A percentile compares a stretch with the other conserved stretches of the same genome.
Evolutionary conservation across 1,140 invertebrate genomes (phyloP).

Genomic region (Meloidogyne floridensis): DNA sequence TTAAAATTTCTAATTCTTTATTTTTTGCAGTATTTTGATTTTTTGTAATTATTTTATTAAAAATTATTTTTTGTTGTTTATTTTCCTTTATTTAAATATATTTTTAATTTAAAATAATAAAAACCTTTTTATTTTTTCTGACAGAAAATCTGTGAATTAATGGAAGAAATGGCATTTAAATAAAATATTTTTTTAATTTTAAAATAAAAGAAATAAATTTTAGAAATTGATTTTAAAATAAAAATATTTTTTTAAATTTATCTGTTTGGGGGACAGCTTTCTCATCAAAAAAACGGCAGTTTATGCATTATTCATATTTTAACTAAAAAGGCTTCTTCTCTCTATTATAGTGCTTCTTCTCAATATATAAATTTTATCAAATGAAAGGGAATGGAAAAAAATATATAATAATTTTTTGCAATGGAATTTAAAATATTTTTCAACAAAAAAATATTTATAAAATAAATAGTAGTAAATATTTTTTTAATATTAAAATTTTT

Average conservation of each 20-base stretch:
- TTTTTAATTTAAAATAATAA: neutral
- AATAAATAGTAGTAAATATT: neutral
- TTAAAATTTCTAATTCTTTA: neutral
- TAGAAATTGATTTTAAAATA: neutral
- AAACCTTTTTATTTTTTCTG: neutral
- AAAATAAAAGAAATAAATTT: neutral
- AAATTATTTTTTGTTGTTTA: neutral
- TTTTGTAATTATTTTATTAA: slow-evolving; percentile 2
- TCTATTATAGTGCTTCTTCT: neutral
- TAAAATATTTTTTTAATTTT: too few species aligned
- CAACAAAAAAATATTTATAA: neutral
- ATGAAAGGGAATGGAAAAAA: neutral
- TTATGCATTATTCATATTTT: slow-evolving; percentile 1
- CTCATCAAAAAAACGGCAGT: neutral
- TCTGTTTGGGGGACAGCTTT: neutral
- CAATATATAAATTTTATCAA: neutral
- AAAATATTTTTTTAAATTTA: neutral
- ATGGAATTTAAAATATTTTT: slow-evolving; percentile 2
- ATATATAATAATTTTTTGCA: neutral
- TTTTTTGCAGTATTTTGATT: neutral
- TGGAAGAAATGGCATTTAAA: neutral
- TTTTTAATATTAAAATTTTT: neutral
- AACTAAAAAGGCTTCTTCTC: neutral
- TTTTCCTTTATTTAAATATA: neutral
- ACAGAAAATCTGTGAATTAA: slow-evolving; percentile 1